phyloP scores from a whole-genome alignment of 2,113 vertebrate species.

The sheep (Ovis aries) region ARS-UI_Ramb_v3.0 NC_056073.1:5250501-5251000 shows the following conservation, averaged over 20 bases:
- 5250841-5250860: background rate
- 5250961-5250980: background rate
- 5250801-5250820: background rate
- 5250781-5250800: background rate
- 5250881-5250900: background rate
- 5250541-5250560: background rate
- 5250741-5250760: background rate
- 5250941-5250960: background rate
- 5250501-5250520: background rate
- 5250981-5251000: background rate
- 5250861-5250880: background rate
- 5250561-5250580: background rate
- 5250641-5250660: background rate
- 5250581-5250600: background rate
- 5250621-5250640: background rate
- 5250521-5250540: background rate
- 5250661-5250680: background rate
- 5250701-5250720: background rate
- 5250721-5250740: background rate
- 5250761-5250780: background rate
- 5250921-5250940: background rate
- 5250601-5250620: background rate
- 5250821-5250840: background rate
- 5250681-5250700: background rate
- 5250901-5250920: background rate